Evolutionary conservation across 2,888 invertebrate genomes (phyloP).

Genomic region (Troides aeacus): DNA sequence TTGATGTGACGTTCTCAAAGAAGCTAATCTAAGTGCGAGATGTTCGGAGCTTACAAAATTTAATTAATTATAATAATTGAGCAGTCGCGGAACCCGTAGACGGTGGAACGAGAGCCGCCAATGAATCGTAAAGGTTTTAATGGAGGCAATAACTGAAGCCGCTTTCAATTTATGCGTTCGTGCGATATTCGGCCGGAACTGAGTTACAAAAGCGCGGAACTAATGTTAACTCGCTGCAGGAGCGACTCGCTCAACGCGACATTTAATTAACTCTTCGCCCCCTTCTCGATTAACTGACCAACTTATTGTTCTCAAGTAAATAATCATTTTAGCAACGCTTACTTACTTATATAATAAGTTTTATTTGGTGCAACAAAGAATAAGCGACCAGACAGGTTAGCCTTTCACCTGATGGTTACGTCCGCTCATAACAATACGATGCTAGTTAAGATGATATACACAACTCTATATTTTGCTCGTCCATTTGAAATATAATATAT

Average conservation of each 20-base stretch:
- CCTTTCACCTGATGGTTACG: too few species aligned
- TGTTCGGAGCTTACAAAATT: conserved; percentile 13
- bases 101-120: conserved; percentile 45
- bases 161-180: conserved; percentile 53
- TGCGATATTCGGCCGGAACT: conserved; percentile 38
- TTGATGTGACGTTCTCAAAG: conserved; percentile 15
- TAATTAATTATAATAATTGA: conserved; percentile 42
- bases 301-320: conserved; percentile 13
- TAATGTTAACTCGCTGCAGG: conserved; percentile 39
- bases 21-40: conserved; percentile 3
- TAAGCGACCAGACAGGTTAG: neutral
- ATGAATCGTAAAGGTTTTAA: conserved; percentile 57
- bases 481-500: too few species aligned
- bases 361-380: neutral
- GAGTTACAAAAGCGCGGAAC: conserved; percentile 48
- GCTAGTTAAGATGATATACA: too few species aligned
- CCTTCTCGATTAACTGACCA: conserved; percentile 18
- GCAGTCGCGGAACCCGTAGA: conserved; percentile 43
- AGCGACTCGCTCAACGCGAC: conserved; percentile 19
- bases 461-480: too few species aligned
- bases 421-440: too few species aligned
- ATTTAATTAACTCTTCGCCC: conserved; percentile 29
- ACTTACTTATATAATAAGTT: neutral
- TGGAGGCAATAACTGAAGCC: conserved; percentile 50
- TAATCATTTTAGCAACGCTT: neutral